These are phyloP conservation scores for Pilophorus perplexus DNA, from an alignment of 2,888 invertebrate species.

Conservation along the genomic window DNA sequence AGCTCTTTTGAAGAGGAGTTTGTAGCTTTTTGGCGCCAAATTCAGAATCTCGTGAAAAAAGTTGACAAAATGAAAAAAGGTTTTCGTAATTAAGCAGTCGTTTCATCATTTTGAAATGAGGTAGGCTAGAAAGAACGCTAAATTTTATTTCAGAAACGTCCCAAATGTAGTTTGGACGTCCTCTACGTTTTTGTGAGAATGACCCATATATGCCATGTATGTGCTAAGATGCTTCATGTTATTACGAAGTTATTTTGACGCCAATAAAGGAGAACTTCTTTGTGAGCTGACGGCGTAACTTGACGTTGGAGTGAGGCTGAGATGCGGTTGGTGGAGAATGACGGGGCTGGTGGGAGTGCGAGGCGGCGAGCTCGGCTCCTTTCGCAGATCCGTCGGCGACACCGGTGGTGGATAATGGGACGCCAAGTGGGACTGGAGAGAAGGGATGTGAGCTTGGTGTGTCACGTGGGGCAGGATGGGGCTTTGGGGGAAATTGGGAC, in stretches of 20 bases:
- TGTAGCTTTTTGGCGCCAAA: no score
- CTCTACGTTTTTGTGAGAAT: no score
- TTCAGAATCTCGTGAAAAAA: no score
- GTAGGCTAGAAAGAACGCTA: no score
- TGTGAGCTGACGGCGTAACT: conserved; percentile 2
- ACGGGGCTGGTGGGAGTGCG: background rate
- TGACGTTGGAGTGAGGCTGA: background rate
- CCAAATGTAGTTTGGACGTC: no score
- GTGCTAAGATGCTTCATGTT: background rate
- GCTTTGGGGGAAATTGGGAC: background rate
- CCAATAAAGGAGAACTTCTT: background rate
- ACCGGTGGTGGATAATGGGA: background rate
- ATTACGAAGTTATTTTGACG: background rate
- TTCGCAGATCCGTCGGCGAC: background rate
- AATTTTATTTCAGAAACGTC: no score
- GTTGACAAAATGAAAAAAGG: no score
- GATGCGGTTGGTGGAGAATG: conserved; percentile 7
- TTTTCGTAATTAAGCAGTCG: no score
- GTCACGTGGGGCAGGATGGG: background rate
- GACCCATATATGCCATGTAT: no score
- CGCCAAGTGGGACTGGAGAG: background rate
- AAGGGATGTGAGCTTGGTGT: background rate
- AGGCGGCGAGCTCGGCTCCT: background rate
- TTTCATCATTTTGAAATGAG: no score
- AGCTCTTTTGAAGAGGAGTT: no score